A percentile compares a stretch with the other conserved stretches of the same genome.
phyloP scores from a whole-genome alignment of 2,888 invertebrate genomes.

The Nasonovia ribisnigri region DNA sequence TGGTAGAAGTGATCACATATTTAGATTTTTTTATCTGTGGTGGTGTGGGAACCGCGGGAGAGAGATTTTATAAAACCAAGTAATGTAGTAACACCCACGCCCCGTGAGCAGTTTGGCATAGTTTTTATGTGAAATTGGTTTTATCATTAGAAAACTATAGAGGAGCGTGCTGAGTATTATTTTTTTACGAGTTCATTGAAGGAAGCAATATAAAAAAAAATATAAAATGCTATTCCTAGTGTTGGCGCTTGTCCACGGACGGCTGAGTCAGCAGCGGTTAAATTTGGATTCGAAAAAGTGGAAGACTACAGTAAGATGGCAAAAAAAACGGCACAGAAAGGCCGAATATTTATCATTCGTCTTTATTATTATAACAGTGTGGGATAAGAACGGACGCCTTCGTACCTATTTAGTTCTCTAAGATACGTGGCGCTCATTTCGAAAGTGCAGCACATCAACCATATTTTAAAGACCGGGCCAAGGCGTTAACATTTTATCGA shows the following conservation, averaged over 20 bases:
- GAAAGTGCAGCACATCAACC: conserved; percentile 1
- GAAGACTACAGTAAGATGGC: conserved; percentile 40
- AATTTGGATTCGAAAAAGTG: conserved; percentile 60
- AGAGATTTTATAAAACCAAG: conserved; percentile 27
- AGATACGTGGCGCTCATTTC: conserved; percentile 24
- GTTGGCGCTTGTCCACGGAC: conserved; percentile 55
- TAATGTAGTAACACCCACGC: conserved; percentile 51
- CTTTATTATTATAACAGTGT: conserved; percentile 27
- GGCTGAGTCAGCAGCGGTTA: conserved; percentile 61
- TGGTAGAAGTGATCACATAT: conserved; percentile 41
- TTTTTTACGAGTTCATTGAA: conserved; percentile 56
- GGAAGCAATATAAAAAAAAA: conserved; percentile 48
- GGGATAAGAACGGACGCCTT: conserved; percentile 18
- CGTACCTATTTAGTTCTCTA: neutral
- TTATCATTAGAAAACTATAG: conserved; percentile 42
- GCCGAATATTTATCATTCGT: conserved; percentile 40
- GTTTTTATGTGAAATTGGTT: conserved; percentile 54
- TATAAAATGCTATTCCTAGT: conserved; percentile 60
- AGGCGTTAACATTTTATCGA: neutral
- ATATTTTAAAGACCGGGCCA: neutral
- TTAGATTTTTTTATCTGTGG: neutral
- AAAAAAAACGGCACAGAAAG: conserved; percentile 50
- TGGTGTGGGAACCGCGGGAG: neutral
- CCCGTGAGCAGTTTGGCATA: conserved; percentile 47
- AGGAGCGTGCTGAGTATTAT: conserved; percentile 10